These are phyloP conservation scores for Eurois occulta DNA, from an alignment of 2,888 invertebrate species.

Conservation along the genomic window DNA sequence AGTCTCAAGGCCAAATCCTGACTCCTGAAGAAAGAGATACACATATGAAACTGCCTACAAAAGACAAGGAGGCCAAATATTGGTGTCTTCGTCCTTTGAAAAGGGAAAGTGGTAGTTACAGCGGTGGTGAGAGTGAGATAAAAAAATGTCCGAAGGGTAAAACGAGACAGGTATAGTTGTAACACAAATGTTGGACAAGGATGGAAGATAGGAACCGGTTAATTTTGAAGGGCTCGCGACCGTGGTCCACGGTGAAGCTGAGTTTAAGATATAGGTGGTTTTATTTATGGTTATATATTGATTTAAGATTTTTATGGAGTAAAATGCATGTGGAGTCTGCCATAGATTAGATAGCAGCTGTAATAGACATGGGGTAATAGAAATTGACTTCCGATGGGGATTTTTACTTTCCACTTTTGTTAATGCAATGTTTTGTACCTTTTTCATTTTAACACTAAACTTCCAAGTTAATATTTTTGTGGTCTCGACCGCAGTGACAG, in stretches of 20 bases:
- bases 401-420: not conserved
- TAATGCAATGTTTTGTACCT: not conserved
- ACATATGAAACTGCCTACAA: slow-evolving; percentile 56
- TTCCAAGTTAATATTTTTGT: not conserved
- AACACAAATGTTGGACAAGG: slow-evolving; percentile 67
- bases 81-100: slow-evolving; percentile 90
- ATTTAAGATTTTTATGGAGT: slow-evolving; percentile 78
- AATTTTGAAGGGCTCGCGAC: slow-evolving; percentile 88
- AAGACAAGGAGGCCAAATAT: slow-evolving; percentile 70
- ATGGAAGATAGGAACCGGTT: slow-evolving; percentile 84
- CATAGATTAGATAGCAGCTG: slow-evolving; percentile 47
- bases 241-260: slow-evolving; percentile 84
- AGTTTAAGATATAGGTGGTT: slow-evolving; percentile 74
- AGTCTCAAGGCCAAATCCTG: slow-evolving; percentile 89
- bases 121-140: slow-evolving; percentile 89
- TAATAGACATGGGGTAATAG: slow-evolving; percentile 43
- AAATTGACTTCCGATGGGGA: slow-evolving; percentile 19
- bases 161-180: slow-evolving; percentile 73
- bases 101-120: slow-evolving; percentile 89
- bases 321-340: slow-evolving; percentile 55
- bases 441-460: not conserved
- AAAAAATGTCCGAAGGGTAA: slow-evolving; percentile 87
- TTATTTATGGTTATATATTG: slow-evolving; percentile 85
- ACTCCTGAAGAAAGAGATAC: slow-evolving; percentile 77
- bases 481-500: not conserved